Percentiles rank a stretch among this genome's conserved stretches.
phyloP scores from a whole-genome alignment of 1,140 invertebrate species.

The Orussus abietinus region DNA sequence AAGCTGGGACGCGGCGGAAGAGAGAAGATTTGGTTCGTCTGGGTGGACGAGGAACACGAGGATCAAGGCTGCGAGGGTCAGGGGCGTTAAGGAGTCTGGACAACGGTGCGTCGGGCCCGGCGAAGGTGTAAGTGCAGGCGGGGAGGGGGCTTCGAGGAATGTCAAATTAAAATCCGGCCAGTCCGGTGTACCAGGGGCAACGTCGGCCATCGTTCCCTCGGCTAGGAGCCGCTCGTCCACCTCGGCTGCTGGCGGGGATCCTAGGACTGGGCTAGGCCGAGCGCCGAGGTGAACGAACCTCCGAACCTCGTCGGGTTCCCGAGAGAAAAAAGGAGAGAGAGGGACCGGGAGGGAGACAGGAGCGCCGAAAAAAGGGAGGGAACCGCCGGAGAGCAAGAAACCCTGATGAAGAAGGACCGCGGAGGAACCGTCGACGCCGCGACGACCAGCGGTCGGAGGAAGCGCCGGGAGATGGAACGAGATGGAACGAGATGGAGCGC shows the following conservation, averaged over 20 bases:
- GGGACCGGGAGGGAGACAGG: constrained; percentile 6
- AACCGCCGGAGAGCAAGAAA: not conserved
- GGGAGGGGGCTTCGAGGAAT: not conserved
- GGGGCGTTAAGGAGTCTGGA: too few relatives aligned
- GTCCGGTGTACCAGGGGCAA: too few relatives aligned
- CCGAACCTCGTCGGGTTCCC: constrained; percentile 10
- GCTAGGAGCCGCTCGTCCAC: too few relatives aligned
- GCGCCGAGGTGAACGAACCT: constrained; percentile 6
- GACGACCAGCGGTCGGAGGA: too few relatives aligned
- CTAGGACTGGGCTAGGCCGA: constrained; percentile 12
- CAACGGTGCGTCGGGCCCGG: too few relatives aligned
- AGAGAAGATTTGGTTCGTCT: too few relatives aligned
- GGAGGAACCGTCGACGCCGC: too few relatives aligned
- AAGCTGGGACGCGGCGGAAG: too few relatives aligned
- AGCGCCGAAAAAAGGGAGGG: constrained; percentile 1
- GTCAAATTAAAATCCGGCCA: not conserved
- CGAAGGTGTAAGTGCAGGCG: too few relatives aligned
- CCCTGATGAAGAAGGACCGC: not conserved
- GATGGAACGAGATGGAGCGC: constrained; percentile 24
- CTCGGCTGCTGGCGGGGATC: constrained; percentile 1
- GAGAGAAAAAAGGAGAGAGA: constrained; percentile 5
- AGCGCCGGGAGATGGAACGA: constrained; percentile 25
- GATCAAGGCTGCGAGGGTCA: too few relatives aligned
- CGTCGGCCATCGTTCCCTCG: too few relatives aligned
- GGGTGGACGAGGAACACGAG: too few relatives aligned